Conservation (phyloP, 2,797 vertebrate genomes). For the Acanthiza pusilla region DNA sequence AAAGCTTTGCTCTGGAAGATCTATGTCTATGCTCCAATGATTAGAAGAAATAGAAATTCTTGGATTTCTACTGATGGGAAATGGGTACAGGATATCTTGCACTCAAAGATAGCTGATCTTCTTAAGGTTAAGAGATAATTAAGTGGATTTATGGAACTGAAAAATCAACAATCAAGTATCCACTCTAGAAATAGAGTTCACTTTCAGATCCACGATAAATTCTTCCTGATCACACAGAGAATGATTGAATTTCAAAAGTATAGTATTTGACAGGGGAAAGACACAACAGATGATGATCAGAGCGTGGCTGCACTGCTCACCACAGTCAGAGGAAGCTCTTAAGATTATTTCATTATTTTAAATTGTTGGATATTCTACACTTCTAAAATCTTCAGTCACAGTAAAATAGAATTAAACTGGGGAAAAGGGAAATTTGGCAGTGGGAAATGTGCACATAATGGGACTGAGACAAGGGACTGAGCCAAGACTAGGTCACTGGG, state of each 20-base stretch:
- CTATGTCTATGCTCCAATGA: neutral
- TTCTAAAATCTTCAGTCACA: neutral
- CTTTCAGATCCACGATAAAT: neutral
- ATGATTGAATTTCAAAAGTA: neutral
- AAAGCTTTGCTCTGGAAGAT: neutral
- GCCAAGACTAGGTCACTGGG: neutral
- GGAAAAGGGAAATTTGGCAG: neutral
- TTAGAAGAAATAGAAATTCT: neutral
- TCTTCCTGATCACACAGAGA: neutral
- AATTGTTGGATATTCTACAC: neutral
- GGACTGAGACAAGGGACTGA: fast-evolving
- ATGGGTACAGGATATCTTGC: neutral
- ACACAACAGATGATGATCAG: neutral
- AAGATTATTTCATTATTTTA: neutral
- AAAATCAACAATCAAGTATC: neutral
- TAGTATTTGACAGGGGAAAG: neutral
- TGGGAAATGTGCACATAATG: neutral
- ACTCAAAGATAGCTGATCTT: neutral
- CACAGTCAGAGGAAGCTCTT: neutral
- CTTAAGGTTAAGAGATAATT: neutral
- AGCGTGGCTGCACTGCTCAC: neutral
- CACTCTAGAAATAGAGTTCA: neutral
- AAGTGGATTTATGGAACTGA: neutral
- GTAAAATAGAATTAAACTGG: neutral
- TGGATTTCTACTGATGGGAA: neutral